Evolutionary conservation across 1,140 invertebrate species (phyloP).

Genomic region (Orchestia grillus): DNA sequence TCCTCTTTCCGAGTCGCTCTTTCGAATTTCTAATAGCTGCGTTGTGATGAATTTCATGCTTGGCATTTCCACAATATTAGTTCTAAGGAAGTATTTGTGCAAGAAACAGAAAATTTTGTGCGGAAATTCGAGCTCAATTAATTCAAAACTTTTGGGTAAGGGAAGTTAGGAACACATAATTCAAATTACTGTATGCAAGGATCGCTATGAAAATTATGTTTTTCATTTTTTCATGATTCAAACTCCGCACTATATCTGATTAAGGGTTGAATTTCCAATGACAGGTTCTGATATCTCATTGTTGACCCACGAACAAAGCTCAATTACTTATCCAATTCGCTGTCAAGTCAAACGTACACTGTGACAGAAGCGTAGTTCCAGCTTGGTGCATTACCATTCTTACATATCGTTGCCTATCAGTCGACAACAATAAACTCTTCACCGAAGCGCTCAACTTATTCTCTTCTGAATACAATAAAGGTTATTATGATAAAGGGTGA

Average conservation of each 20-base stretch:
- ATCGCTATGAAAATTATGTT: not conserved
- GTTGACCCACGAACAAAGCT: not conserved
- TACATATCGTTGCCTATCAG: not conserved
- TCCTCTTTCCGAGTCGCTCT: not conserved
- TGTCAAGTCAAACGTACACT: not conserved
- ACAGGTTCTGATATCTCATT: not conserved
- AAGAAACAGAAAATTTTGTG: not conserved
- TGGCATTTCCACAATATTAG: not conserved
- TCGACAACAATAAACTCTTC: too few relatives aligned
- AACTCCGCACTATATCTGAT: not conserved
- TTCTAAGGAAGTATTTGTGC: not conserved
- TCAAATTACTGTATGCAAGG: not conserved
- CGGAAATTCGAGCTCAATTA: not conserved
- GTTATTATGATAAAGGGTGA: not conserved
- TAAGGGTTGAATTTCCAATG: not conserved
- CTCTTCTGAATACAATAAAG: not conserved
- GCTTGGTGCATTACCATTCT: not conserved
- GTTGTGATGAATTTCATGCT: not conserved
- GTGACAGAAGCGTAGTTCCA: not conserved
- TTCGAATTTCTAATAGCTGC: not conserved
- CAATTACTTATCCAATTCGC: not conserved
- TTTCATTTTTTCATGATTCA: not conserved
- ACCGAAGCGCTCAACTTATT: not conserved
- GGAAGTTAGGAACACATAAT: not conserved
- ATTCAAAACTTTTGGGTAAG: not conserved